Base-by-base conservation (phyloP, 1,140 invertebrate species). In the Cheumatopsyche charites region DNA sequence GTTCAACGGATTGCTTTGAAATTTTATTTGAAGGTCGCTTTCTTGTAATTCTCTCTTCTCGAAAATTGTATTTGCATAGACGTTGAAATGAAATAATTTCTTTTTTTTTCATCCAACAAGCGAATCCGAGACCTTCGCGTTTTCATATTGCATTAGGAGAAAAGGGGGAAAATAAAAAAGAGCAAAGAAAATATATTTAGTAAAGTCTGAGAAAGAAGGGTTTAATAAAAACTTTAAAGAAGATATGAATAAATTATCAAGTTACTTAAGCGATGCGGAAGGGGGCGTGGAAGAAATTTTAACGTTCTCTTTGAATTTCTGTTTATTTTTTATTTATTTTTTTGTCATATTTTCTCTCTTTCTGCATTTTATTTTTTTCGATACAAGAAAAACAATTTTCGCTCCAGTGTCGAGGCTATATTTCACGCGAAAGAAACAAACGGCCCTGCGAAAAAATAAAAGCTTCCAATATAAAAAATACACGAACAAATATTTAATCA, bases 161-260 rank as follows among this genome's bases (percentile, higher is more conserved):
- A 17, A 45, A 45, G 17, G 17, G 12, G 12, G 19, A 17, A 19
- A 52, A 52, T 17, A 52, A 17, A 19, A 52, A 52, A 52, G 19
- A 52, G n/a, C 47, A 52, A 52, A 19, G 19, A 52, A 52, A 52
- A 52, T 52, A 17, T 52, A 52, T 52, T 52, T 52, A 52, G n/a
- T 19, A 19, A 52, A 52, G 47, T 15, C 47, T 19, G 47, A 52
- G 47, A 52, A 15, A 52, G 19, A 52, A 52, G 47, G 47, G 47
- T 52, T 52, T 52, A 52, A 52, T 52, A 52, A 52, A 52, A 52
- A 52, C 47, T 52, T 52, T 52, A 52, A 52, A 52, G 47, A 19
- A 52, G 47, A 52, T 52, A 52, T 52, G 47, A 52, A 52, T 52
- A 52, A 52, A 52, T 52, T 52, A 52, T 52, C 47, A 52, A 52